Evolutionary conservation across 2,797 vertebrate species (phyloP), one percentile per base, ranked within the genome.

Genomic region (Petrocephalus sullivani): DNA sequence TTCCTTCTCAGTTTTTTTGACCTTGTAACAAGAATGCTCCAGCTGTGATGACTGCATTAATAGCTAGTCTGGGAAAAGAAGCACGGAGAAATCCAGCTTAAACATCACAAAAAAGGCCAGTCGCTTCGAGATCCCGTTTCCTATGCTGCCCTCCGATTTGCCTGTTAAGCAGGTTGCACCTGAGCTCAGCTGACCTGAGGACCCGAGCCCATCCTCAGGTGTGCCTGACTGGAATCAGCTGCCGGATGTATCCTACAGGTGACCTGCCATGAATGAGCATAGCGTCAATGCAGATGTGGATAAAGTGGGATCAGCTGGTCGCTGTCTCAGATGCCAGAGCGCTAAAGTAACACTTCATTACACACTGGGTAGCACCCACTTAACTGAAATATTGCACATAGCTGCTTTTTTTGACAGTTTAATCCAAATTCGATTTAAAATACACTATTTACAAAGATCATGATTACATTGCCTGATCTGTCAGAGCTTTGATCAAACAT

Each of bases 341-440:
- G 37, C 71, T 78, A 78, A 78, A 78, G 37, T 46, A 78, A 16
- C 33, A 78, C 41, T 78, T 46, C 19, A 78, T 78, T 46, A 9
- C 41, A n/a, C 71, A 19, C 37, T 78, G 71, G 71, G 71, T 78
- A n/a, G 41, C 33, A 78, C 71, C n/a, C 41, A 78, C 41, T 78
- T 78, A 78, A 4, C 71, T 78, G 41, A 78, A 78, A 54, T 85
- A 28, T 37, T 56, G 49, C 53, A 28, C 9, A 53, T 56, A 16
- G 82, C 49, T 85, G 21, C 12, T 85, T 56, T 57, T 28, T 51
- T 33, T 54, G 51, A 85, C n/a, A 16, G 21, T 21, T 85, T 85
- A 28, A 28, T 85, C 82, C 53, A 85, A 85, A 56, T 85, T 85
- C 82, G 5, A 28, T 84, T 78, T 85, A 85, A 85, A 85, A 28